These are phyloP conservation scores for Neocrepidodera transversa DNA, from an alignment of 2,888 invertebrate species.

Conservation along the genomic window DNA sequence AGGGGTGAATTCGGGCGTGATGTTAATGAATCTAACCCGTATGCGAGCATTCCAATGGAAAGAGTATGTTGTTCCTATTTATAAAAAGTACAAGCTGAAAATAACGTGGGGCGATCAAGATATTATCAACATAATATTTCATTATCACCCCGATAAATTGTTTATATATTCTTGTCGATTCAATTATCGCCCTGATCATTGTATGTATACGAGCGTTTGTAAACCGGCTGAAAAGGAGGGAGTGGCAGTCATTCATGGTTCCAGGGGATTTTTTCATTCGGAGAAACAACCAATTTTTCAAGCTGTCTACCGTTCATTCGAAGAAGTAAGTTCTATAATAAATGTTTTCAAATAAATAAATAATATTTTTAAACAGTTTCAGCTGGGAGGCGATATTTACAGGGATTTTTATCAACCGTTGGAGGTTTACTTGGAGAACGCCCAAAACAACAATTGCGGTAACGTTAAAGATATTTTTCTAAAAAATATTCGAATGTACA, in stretches of 20 bases:
- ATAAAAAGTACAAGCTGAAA: slow-evolving; percentile 81
- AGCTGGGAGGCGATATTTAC: slow-evolving; percentile 71
- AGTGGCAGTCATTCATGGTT: slow-evolving; percentile 87
- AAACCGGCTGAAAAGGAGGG: slow-evolving; percentile 69
- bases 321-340: slow-evolving; percentile 59
- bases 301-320: slow-evolving; percentile 70
- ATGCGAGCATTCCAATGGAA: slow-evolving; percentile 89
- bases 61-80: slow-evolving; percentile 82
- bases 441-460: slow-evolving; percentile 70
- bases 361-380: slow-evolving; percentile 61
- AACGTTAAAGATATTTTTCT: slow-evolving; percentile 66
- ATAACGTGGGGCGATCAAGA: slow-evolving; percentile 99
- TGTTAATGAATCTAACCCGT: slow-evolving; percentile 95
- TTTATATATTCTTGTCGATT: slow-evolving; percentile 83
- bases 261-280: slow-evolving; percentile 84
- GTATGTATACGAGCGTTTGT: slow-evolving; percentile 93
- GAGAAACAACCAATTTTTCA: slow-evolving; percentile 87
- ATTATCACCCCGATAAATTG: slow-evolving; percentile 82
- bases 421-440: slow-evolving; percentile 63
- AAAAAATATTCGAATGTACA: slow-evolving; percentile 57
- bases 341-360: background rate
- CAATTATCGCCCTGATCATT: slow-evolving; percentile 95
- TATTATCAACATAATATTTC: slow-evolving; percentile 89
- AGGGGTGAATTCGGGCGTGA: slow-evolving; percentile 96
- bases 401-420: slow-evolving; percentile 68